Conservation (phyloP, 2,888 invertebrate species). For the Apamea epomidion region DNA sequence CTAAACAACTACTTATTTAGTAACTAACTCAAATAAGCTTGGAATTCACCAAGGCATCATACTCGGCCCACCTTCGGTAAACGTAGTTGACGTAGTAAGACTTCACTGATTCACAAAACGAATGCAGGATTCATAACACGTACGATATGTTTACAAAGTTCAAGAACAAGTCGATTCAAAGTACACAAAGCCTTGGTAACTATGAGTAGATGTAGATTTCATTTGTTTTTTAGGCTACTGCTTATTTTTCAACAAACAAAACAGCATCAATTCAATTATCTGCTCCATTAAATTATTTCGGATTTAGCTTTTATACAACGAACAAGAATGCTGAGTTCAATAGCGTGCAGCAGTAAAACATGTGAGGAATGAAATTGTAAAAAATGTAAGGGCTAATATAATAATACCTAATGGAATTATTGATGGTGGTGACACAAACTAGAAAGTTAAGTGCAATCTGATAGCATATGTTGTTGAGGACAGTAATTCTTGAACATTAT, state of each 20-base stretch:
- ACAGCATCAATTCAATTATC: background rate
- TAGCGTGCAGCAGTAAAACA: background rate
- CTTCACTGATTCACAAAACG: constrained; percentile 29
- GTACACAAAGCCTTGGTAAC: constrained; percentile 44
- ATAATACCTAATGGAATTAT: background rate
- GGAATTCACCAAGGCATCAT: constrained; percentile 13
- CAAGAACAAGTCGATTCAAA: constrained; percentile 43
- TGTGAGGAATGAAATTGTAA: background rate
- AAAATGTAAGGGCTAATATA: background rate
- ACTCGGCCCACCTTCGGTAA: background rate
- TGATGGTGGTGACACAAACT: constrained; percentile 9
- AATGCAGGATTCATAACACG: constrained; percentile 53
- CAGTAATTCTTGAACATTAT: constrained; percentile 30
- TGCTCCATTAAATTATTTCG: background rate
- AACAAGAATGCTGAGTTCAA: background rate
- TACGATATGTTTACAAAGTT: constrained; percentile 55
- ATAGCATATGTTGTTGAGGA: constrained; percentile 2
- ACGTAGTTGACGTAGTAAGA: constrained; percentile 10
- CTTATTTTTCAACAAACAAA: background rate
- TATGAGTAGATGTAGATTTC: background rate
- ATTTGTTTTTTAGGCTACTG: constrained; percentile 18
- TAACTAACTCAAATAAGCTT: background rate
- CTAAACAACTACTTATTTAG: background rate
- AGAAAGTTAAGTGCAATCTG: constrained; percentile 24
- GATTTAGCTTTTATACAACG: background rate